phyloP scores from a whole-genome alignment of 1,140 invertebrate species.

The Notospermus geniculatus region DNA sequence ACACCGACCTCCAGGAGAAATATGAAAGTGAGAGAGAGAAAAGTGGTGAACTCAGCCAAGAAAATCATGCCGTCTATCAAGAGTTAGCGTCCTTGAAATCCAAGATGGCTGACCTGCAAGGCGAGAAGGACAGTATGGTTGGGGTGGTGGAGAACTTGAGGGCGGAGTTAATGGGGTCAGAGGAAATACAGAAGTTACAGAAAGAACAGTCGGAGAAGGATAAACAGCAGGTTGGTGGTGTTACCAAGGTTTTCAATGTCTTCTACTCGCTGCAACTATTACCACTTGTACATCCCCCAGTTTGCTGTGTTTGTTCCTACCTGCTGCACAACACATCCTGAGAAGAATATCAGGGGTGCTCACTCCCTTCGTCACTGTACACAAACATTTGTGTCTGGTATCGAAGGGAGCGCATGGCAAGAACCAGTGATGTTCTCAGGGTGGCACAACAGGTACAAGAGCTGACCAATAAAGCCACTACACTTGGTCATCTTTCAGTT shows the following conservation, averaged over 20 bases:
- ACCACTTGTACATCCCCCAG: no score
- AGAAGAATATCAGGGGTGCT: no score
- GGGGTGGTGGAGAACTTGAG: conserved; percentile 29
- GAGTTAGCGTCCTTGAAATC: conserved; percentile 57
- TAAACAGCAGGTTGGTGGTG: conserved; percentile 39
- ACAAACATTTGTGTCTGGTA: no score
- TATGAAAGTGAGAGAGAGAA: conserved; percentile 38
- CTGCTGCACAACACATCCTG: no score
- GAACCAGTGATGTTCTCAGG: no score
- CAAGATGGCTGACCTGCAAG: conserved; percentile 51
- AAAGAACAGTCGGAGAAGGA: conserved; percentile 38
- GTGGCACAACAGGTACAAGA: no score
- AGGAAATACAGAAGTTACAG: conserved; percentile 40
- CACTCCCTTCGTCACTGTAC: no score
- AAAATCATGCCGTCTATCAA: conserved; percentile 49
- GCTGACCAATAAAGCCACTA: no score
- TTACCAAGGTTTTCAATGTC: no score
- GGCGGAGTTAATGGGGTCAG: conserved; percentile 31
- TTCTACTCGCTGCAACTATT: no score
- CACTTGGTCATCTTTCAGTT: conserved; percentile 15
- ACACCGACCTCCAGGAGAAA: conserved; percentile 60
- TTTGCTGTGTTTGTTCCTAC: no score
- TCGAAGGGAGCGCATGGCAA: no score
- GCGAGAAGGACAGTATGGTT: conserved; percentile 45
- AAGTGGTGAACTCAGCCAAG: conserved; percentile 22